Evolutionary conservation across 2,113 vertebrate genomes (phyloP), one percentile per base, ranked within the genome.

Genomic region (Arenaria interpres): DNA sequence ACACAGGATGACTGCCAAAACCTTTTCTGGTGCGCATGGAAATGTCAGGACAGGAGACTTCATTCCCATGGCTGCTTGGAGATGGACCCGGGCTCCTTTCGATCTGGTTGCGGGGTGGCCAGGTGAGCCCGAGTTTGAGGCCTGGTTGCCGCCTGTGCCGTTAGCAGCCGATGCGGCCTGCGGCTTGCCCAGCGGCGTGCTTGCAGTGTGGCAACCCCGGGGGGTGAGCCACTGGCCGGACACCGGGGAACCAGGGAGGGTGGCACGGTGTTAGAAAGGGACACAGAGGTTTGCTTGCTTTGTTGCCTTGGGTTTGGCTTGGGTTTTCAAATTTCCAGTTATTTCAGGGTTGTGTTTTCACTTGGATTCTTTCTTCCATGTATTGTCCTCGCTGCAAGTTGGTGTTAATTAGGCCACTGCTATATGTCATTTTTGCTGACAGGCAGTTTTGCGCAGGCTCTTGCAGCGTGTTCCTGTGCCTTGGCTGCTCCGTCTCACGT

Each of bases 191-290:
- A 8, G 76, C 2, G 2, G 17, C 17, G 5, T 2, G 4, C 33
- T 28, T 16, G 24, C 25, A 6, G 20, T 8, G 39, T 4, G 3
- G 33, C 39, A 63, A 3, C 53, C 37, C 33, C 0, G 1, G 37
- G 1, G 37, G 46, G 23, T 1, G 1, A 76, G 28, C 37, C 23
- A 23, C 37, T 50, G 37, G 19, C 43, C 5, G 3, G 43, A 20
- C 14, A 19, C 10, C 1, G 15, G 22, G 3, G 18, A 19, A 12
- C 22, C 20, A 50, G 48, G 24, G 25, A 28, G 25, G 10, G 43
- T 59, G 54, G 9, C 10, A 5, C 10, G 37, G 10, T 35, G 35
- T 48, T 77, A 7, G 2, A n/a, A 46, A 45, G 33, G 37, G n/a
- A 35, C 27, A 11, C 10, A 17, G 35, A 37, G 50, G 16, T 73